Base-by-base conservation (phyloP, 1,140 invertebrate species). In the Neuroterus valhalla region DNA sequence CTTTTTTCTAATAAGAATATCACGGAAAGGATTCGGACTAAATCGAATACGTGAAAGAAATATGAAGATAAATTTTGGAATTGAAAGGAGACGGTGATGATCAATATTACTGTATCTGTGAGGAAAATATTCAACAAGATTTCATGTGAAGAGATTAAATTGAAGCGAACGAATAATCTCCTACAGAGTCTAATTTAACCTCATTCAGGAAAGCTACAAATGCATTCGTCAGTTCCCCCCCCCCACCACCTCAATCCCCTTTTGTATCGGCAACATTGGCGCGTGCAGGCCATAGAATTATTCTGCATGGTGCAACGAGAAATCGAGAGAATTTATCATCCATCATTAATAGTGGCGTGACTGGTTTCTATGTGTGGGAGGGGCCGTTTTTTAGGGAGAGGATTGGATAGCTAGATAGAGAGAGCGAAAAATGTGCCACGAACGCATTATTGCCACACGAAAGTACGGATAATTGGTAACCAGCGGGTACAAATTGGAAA, bases 381-480 rank as follows among this genome's bases (percentile, higher is more conserved):
- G 11, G 55, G 48, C 5, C 8, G 19, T 14, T 62, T 31, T 38
- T 38, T 1, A 38, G 23, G 31, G 55, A 31, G 21, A 23, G 23
- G 55, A 15, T 8, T 8, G 26, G 21, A 26, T 5, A 62, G 31
- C 26, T 38, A 38, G 55, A 15, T 31, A 70, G 67, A 71, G 67
- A 71, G 43, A 62, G 69, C 26, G 69, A 68, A 50, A 45, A 43
- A 38, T 38, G 68, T 73, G 73, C 74, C 70, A 66, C 72, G 71
- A 70, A 31, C 69, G 50, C 69, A 70, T 70, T 70, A 52, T 55
- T 52, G 26, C 55, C 55, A 62, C 55, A 14, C 48, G 11, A 68
- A 72, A 68, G 31, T 72, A 52, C 38, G 48, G 70, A 50, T 50
- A 72, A 72, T 72, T 72, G 71, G n/a, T 50, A 52, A 72, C 66